These are phyloP conservation scores for Caenorhabditis japonica DNA, from an alignment of 2,888 invertebrate genomes.

Conservation along the genomic window DNA sequence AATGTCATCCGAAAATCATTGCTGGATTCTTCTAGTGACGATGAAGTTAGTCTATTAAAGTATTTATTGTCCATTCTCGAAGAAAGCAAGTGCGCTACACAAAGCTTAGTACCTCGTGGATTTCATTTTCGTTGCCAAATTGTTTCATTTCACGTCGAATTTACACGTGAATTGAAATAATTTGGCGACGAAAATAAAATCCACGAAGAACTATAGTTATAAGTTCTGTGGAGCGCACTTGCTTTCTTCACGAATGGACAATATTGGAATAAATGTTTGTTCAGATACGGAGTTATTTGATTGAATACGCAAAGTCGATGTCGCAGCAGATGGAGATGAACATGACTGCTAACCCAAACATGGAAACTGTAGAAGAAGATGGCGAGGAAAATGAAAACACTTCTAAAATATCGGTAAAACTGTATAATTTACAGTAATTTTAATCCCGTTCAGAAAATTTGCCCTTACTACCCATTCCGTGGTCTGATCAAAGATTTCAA, in stretches of 20 bases:
- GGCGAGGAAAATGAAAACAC: conserved; percentile 7
- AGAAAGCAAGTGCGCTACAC: too few relatives aligned
- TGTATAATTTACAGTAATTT: background rate
- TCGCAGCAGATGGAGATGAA: conserved; percentile 36
- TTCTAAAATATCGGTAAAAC: background rate
- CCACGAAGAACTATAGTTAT: too few relatives aligned
- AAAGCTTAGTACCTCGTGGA: too few relatives aligned
- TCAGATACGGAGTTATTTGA: conserved; percentile 39
- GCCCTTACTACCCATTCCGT: conserved; percentile 76
- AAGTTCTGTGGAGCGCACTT: too few relatives aligned
- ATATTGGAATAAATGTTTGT: too few relatives aligned
- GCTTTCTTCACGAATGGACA: too few relatives aligned
- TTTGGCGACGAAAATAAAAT: too few relatives aligned
- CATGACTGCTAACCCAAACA: conserved; percentile 14
- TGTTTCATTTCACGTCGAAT: too few relatives aligned
- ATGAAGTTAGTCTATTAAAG: conserved; percentile 52
- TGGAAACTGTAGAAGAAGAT: conserved; percentile 9
- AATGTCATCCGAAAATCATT: conserved; percentile 77
- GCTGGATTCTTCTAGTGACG: conserved; percentile 75
- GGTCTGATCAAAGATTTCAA: conserved; percentile 80
- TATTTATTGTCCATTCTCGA: background rate
- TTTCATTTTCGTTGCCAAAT: too few relatives aligned
- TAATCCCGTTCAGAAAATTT: conserved; percentile 12
- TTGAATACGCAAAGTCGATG: conserved; percentile 35
- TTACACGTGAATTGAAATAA: too few relatives aligned